Evolutionary conservation across 2,797 vertebrate species (phyloP).

Genomic region (Pangasius sanitwongsei): DNA sequence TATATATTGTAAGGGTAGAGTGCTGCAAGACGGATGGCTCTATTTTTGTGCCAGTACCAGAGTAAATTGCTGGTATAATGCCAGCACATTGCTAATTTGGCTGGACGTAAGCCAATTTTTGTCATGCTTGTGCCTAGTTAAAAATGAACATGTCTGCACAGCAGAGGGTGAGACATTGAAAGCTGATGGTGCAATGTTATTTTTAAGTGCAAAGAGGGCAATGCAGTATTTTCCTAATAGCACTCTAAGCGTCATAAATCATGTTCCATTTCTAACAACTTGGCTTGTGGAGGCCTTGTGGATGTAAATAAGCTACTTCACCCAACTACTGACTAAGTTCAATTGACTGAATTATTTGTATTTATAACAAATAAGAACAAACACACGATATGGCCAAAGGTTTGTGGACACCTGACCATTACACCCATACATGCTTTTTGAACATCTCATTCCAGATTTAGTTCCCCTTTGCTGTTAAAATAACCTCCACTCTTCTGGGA

Average conservation of each 20-base stretch:
- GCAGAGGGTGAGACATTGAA: not conserved
- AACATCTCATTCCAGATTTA: not conserved
- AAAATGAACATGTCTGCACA: not conserved
- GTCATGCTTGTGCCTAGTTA: not conserved
- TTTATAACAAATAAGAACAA: not conserved
- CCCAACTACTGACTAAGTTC: not conserved
- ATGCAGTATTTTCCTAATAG: not conserved
- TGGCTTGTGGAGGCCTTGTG: not conserved
- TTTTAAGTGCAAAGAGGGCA: not conserved
- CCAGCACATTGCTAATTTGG: slow-evolving; percentile 1
- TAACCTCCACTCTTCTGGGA: not conserved
- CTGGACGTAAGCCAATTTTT: not conserved
- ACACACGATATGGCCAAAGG: not conserved
- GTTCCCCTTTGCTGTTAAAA: not conserved
- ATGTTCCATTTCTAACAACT: not conserved
- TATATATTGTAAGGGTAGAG: not conserved
- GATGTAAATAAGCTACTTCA: not conserved
- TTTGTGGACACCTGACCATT: not conserved
- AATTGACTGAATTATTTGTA: not conserved
- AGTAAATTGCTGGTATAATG: not conserved
- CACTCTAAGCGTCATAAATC: not conserved
- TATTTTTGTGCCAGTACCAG: not conserved
- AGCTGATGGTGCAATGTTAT: not conserved
- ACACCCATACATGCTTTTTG: not conserved
- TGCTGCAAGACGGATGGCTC: not conserved